Conservation (phyloP, 1,140 invertebrate species). For the Manduca sexta region DNA sequence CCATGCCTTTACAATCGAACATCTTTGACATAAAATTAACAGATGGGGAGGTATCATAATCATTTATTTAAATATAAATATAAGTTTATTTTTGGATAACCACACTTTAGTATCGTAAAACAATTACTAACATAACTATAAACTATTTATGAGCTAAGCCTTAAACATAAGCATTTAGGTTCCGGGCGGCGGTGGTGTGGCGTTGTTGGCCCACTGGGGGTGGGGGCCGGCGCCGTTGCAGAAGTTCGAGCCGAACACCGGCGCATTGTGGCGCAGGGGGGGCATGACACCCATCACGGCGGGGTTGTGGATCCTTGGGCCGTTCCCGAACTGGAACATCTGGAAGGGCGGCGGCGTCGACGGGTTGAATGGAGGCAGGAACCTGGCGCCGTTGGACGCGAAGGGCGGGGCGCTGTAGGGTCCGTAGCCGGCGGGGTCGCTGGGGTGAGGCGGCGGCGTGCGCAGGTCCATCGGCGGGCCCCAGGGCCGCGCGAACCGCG, state of each 20-base stretch:
- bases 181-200: conserved; percentile 53
- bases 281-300: conserved; percentile 17
- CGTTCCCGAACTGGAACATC: conserved; percentile 35
- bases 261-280: conserved; percentile 36
- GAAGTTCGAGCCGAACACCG: conserved; percentile 45
- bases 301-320: conserved; percentile 26
- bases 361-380: conserved; percentile 31
- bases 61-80: conserved; percentile 63
- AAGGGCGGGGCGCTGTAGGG: conserved; percentile 28
- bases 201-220: conserved; percentile 42
- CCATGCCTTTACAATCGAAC: too few species aligned
- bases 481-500: conserved; percentile 28
- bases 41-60: not conserved
- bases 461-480: conserved; percentile 26
- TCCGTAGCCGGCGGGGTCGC: conserved; percentile 6
- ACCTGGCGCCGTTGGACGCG: conserved; percentile 18
- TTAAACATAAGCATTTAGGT: conserved; percentile 33
- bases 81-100: conserved; percentile 65
- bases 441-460: conserved; percentile 38
- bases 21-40: too few species aligned
- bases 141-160: conserved; percentile 33
- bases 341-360: conserved; percentile 29
- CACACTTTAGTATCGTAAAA: conserved; percentile 61
- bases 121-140: conserved; percentile 27
- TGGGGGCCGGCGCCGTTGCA: conserved; percentile 30